Evolutionary conservation across 1,140 invertebrate genomes (phyloP).

Genomic region (Oryzaephilus surinamensis): DNA sequence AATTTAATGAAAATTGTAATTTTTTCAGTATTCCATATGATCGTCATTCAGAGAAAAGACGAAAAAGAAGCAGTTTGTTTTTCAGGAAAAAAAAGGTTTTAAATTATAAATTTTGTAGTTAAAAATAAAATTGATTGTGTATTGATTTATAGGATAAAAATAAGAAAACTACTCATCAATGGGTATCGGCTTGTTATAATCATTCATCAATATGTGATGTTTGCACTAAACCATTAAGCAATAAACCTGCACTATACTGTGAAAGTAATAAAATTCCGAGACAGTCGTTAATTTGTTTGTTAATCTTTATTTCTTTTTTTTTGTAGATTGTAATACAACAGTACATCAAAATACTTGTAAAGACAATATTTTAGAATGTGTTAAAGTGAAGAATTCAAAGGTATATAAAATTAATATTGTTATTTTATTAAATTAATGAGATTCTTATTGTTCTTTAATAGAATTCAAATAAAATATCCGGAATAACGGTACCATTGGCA

Average conservation of each 20-base stretch:
- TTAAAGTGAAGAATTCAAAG: conserved; percentile 56
- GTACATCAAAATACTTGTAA: conserved; percentile 80
- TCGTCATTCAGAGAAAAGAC: conserved; percentile 68
- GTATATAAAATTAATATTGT: conserved; percentile 33
- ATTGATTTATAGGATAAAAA: conserved; percentile 54
- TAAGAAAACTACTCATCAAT: conserved; percentile 62
- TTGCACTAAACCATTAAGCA: conserved; percentile 67
- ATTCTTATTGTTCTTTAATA: conserved; percentile 20
- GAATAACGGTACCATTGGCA: conserved; percentile 27
- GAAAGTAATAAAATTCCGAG: conserved; percentile 46
- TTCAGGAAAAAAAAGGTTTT: conserved; percentile 84
- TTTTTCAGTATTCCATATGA: conserved; percentile 56
- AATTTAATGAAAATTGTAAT: conserved; percentile 5
- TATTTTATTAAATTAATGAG: background rate
- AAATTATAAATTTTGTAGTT: conserved; percentile 17
- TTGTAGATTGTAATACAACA: conserved; percentile 65
- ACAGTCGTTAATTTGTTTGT: background rate
- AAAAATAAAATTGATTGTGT: conserved; percentile 3
- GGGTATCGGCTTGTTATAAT: conserved; percentile 60
- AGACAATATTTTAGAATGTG: conserved; percentile 72
- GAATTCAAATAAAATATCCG: conserved; percentile 31
- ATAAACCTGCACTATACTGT: conserved; percentile 58
- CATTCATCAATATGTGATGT: conserved; percentile 68
- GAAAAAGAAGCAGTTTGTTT: conserved; percentile 79
- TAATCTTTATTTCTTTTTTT: conserved; percentile 5